Base-by-base conservation (phyloP, 2,888 invertebrate species). In the Hipparchia sbordonii region DNA sequence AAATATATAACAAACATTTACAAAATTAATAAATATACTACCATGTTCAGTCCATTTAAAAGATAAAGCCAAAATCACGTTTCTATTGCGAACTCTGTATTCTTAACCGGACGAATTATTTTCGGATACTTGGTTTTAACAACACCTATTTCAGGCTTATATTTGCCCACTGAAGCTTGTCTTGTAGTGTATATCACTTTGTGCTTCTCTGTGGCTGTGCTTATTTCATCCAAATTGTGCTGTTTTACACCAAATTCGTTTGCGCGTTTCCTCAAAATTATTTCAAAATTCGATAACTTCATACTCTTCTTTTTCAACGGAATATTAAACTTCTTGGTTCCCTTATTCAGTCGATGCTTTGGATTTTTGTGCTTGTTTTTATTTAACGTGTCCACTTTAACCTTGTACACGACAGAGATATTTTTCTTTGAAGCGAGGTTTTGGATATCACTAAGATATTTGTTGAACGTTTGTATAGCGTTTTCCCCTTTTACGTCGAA, bases 231-330 rank as follows among this genome's bases (percentile, higher is more conserved):
- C 0, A 78, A 63, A 9, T 76, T 68, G n/a, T 80, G 77, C 39
- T 80, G 78, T 1, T 83, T 82, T 0, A 75, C 70, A 0, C 80
- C 79, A 7, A 79, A 77, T 0, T 78, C 72, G 33, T 82, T 83
- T 6, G 86, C 88, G 60, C 89, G 80, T 75, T 86, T 91, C 46
- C 90, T 84, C 59, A 91, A 65, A 61, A 89, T 79, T 8, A 86
- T 82, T 77, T 92, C 92, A 10, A 90, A 92, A 67, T 87, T 88
- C 0, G 93, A 92, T 6, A 91, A 77, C 66, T 89, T 92, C 90
- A 92, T 90, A 67, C 84, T 92, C 23, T 86, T 87, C 76, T 87
- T 92, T 78, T 93, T 93, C 51, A 93, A 75, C 0, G 93, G 92
- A 13, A 92, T 82, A 10, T 88, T 91, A 72, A 86, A 93, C 67